Conservation (phyloP, 2,113 vertebrate genomes). For the Thryonomys swinderianus region DNA sequence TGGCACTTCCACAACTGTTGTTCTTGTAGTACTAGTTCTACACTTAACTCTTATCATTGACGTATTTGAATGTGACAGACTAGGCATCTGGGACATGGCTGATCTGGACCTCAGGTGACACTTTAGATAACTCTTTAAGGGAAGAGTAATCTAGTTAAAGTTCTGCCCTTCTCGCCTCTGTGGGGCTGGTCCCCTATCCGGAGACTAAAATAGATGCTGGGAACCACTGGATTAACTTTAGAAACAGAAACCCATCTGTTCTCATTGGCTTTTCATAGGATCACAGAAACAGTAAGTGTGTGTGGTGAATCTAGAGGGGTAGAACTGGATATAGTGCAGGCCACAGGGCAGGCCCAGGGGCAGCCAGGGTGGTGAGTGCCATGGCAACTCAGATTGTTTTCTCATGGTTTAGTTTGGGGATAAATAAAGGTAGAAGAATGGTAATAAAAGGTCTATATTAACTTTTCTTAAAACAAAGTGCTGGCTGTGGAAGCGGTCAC, state of each 20-base stretch:
- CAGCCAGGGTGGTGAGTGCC: neutral
- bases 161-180: too few species aligned
- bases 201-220: neutral
- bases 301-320: neutral
- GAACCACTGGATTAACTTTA: neutral
- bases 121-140: neutral
- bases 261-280: neutral
- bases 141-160: neutral
- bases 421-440: neutral
- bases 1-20: neutral
- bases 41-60: neutral
- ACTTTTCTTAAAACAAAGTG: neutral
- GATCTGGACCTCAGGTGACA: fast-evolving
- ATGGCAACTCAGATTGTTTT: neutral
- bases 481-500: neutral
- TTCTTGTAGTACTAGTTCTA: neutral
- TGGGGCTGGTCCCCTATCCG: fast-evolving
- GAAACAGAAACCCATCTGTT: neutral
- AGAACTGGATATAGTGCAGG: neutral
- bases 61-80: neutral
- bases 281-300: neutral
- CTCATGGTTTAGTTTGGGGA: neutral
- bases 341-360: neutral
- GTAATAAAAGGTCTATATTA: neutral
- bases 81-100: neutral